A percentile compares a stretch with the other conserved stretches of the same genome.
phyloP scores from a whole-genome alignment of 35 echinoderm and acorn worm genomes.

The Diadema setosum region DNA sequence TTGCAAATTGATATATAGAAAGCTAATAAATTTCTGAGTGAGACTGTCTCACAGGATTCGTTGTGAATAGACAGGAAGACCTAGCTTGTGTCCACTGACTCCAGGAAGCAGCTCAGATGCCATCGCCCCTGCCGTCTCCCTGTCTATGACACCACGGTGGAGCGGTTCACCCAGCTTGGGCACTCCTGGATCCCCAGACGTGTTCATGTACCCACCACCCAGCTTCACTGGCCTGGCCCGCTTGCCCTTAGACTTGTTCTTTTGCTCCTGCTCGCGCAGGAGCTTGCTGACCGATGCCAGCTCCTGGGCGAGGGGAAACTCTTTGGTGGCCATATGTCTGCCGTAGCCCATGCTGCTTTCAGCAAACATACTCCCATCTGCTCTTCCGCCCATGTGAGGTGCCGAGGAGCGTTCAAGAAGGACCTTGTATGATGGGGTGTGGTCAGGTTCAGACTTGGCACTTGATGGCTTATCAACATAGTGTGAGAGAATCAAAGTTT shows the following conservation, averaged over 20 bases:
- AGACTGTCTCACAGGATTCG: conserved; percentile 55
- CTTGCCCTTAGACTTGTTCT: conserved; percentile 19
- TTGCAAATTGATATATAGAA: too few relatives aligned
- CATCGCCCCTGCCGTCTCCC: conserved; percentile 67
- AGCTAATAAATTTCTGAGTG: too few relatives aligned
- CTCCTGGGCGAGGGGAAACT: conserved; percentile 56
- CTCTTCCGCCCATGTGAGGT: neutral
- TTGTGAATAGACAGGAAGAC: conserved; percentile 42
- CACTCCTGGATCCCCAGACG: neutral
- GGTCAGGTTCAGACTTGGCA: neutral
- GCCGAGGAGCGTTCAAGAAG: neutral
- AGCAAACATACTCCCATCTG: neutral
- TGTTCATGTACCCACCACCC: conserved; percentile 2
- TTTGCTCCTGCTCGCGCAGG: conserved; percentile 26
- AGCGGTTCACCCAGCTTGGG: conserved; percentile 42
- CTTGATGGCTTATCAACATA: neutral
- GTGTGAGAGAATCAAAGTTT: neutral
- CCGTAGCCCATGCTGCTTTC: neutral
- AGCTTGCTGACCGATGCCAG: conserved; percentile 33
- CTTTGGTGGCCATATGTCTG: conserved; percentile 7
- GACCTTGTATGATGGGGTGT: neutral
- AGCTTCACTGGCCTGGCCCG: neutral
- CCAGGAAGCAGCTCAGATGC: conserved; percentile 79
- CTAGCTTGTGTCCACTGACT: conserved; percentile 67
- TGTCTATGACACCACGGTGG: conserved; percentile 77